These are phyloP conservation scores for Drosophila triauraria DNA, from an alignment of 1,140 invertebrate species.

Conservation along the genomic window DNA sequence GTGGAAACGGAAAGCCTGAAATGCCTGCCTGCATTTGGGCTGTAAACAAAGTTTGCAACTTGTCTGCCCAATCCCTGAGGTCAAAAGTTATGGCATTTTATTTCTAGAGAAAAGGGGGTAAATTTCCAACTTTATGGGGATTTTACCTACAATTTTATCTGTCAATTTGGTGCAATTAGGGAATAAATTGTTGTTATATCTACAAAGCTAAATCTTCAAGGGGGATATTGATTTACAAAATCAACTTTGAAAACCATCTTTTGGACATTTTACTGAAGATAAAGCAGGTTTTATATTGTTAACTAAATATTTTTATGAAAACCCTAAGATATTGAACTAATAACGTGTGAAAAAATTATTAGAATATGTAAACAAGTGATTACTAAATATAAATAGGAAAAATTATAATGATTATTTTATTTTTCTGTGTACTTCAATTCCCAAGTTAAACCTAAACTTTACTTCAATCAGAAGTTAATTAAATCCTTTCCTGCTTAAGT, in stretches of 20 bases:
- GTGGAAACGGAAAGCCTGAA: slow-evolving; percentile 1
- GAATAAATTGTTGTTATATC: background rate
- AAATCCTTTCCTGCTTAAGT: background rate
- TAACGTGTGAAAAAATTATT: too few species aligned
- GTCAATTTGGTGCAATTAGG: background rate
- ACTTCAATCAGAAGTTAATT: background rate
- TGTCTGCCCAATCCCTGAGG: background rate
- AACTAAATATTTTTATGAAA: background rate
- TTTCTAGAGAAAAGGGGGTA: background rate
- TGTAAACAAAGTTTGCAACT: background rate
- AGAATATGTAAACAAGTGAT: too few species aligned
- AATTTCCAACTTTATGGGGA: background rate
- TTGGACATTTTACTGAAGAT: background rate
- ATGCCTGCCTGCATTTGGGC: background rate
- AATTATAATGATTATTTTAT: too few species aligned
- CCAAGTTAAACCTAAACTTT: background rate
- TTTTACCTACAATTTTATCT: background rate
- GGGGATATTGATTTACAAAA: too few species aligned
- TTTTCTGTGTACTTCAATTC: too few species aligned
- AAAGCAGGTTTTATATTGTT: background rate
- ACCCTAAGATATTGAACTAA: too few species aligned
- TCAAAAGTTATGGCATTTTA: background rate
- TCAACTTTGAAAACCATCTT: background rate
- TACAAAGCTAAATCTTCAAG: too few species aligned
- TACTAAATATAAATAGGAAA: too few species aligned